Conservation (phyloP, 1,140 invertebrate species). For the Aphis gossypii region DNA sequence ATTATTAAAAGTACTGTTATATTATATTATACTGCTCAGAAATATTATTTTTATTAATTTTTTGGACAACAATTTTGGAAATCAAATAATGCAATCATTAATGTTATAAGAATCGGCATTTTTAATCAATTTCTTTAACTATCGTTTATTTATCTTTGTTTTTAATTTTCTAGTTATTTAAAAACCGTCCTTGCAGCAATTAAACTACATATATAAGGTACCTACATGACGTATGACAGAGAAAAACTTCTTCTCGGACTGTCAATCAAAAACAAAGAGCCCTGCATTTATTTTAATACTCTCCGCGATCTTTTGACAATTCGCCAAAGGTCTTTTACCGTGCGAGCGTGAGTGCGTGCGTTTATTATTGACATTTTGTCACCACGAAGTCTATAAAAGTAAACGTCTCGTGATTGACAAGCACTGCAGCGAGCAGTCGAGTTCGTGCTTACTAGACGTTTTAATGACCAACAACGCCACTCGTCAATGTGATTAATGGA, state of each 20-base stretch:
- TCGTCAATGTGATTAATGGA: constrained; percentile 29
- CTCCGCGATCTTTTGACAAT: constrained; percentile 12
- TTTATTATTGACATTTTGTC: constrained; percentile 23
- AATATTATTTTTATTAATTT: not conserved
- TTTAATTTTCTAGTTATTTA: not conserved
- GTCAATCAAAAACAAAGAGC: not conserved
- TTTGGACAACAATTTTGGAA: not conserved
- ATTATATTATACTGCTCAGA: not conserved
- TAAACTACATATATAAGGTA: not conserved
- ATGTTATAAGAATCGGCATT: not conserved
- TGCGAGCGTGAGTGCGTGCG: too few relatives aligned
- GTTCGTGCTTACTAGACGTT: not conserved
- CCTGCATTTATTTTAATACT: not conserved
- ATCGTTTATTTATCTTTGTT: not conserved
- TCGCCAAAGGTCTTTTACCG: constrained; percentile 27
- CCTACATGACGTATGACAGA: not conserved
- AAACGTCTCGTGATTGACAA: not conserved
- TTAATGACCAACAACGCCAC: constrained; percentile 15
- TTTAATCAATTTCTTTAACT: not conserved
- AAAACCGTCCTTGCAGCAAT: not conserved
- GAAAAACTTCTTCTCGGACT: not conserved
- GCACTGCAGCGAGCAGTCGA: not conserved
- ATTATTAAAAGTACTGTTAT: not conserved
- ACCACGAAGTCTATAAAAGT: not conserved
- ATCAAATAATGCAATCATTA: not conserved